A percentile compares a stretch with the other conserved stretches of the same genome.
phyloP scores from a whole-genome alignment of 2,113 vertebrate species.

The Empidonax alnorum region DNA sequence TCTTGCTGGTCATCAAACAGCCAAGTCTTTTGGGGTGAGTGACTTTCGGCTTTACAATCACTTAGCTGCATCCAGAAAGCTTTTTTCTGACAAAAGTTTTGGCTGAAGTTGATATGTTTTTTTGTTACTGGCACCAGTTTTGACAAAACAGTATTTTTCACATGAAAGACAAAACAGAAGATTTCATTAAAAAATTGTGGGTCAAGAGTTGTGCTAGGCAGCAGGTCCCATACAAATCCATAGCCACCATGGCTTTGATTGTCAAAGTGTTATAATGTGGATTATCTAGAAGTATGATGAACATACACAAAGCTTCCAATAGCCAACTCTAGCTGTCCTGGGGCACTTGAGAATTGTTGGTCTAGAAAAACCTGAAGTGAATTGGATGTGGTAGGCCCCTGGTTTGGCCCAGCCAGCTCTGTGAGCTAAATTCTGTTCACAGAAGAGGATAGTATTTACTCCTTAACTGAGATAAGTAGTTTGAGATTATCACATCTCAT shows the following conservation, averaged over 20 bases:
- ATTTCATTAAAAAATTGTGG: not conserved
- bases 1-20: not conserved
- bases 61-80: not conserved
- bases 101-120: not conserved
- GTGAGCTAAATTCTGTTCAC: not conserved
- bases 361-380: not conserved
- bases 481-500: slow-evolving; percentile 34
- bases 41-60: not conserved
- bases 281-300: not conserved
- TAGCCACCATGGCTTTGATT: not conserved
- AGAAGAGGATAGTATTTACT: not conserved
- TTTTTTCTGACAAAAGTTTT: not conserved
- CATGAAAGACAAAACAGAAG: not conserved
- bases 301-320: not conserved
- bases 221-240: not conserved
- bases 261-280: not conserved
- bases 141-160: not conserved
- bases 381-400: not conserved
- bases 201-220: not conserved
- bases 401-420: not conserved
- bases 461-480: slow-evolving; percentile 33
- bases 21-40: not conserved
- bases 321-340: not conserved
- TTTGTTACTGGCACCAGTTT: not conserved
- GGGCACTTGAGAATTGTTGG: not conserved